phyloP scores from a whole-genome alignment of 1,140 invertebrate species.

The Neelides sp. region DNA sequence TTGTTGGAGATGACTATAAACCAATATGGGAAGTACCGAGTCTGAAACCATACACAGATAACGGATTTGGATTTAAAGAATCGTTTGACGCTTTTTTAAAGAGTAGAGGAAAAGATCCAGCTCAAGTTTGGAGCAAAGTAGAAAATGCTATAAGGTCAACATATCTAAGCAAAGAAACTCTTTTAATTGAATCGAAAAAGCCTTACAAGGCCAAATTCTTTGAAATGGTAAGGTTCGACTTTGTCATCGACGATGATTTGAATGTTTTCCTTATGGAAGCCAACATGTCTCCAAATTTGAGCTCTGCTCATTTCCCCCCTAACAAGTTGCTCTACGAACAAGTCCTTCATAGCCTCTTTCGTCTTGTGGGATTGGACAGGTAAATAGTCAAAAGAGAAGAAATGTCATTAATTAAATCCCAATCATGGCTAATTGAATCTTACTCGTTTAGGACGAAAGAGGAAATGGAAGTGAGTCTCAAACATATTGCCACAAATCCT shows the following conservation, averaged over 20 bases:
- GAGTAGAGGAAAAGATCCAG: conserved; percentile 49
- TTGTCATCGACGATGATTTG: conserved; percentile 75
- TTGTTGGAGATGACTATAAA: conserved; percentile 86
- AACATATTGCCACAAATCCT: conserved; percentile 64
- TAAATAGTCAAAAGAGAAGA: conserved; percentile 15
- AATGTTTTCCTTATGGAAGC: conserved; percentile 86
- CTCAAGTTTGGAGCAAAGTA: conserved; percentile 66
- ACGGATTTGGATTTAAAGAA: conserved; percentile 73
- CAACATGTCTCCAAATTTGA: conserved; percentile 96
- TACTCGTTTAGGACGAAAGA: conserved; percentile 33
- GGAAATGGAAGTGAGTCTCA: conserved; percentile 59
- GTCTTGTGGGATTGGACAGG: conserved; percentile 60
- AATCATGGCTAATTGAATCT: not conserved
- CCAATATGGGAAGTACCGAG: conserved; percentile 88
- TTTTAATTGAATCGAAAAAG: conserved; percentile 36
- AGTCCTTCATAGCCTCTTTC: conserved; percentile 73
- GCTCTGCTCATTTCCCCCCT: conserved; percentile 76
- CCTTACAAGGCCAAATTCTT: conserved; percentile 65
- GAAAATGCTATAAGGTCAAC: conserved; percentile 62
- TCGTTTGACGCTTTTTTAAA: conserved; percentile 54
- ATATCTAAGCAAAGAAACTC: conserved; percentile 58
- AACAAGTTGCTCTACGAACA: conserved; percentile 85
- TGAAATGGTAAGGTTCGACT: conserved; percentile 86
- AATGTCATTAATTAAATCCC: conserved; percentile 12
- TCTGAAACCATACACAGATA: conserved; percentile 57